Evolutionary conservation across 2,888 invertebrate species (phyloP).

Genomic region (Xanthorhoe spadicearia): DNA sequence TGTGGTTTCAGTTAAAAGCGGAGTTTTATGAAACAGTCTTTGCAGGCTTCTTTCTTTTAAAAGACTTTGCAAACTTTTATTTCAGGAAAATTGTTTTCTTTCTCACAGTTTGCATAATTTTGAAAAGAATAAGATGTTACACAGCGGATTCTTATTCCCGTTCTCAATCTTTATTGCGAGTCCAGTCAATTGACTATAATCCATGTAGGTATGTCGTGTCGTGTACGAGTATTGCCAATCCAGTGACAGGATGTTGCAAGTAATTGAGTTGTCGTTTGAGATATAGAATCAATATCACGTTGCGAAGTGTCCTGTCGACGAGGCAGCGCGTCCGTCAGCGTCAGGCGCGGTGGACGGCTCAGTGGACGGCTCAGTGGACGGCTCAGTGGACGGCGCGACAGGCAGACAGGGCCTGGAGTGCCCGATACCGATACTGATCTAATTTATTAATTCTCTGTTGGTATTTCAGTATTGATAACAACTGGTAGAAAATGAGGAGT

Average conservation of each 20-base stretch:
- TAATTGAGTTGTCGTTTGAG: background rate
- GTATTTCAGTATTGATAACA: background rate
- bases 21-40: conserved; percentile 22
- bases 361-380: background rate
- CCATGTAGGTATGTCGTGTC: too few relatives aligned
- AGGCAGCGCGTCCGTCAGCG: background rate
- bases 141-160: background rate
- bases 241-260: background rate
- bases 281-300: background rate
- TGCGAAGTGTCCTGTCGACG: background rate
- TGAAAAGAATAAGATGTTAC: background rate
- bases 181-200: background rate
- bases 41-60: conserved; percentile 4
- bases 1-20: conserved; percentile 26
- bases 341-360: background rate
- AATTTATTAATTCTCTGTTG: background rate
- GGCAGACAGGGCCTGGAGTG: background rate
- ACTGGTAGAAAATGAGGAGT: background rate
- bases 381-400: background rate
- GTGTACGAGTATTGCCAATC: background rate
- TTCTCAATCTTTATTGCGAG: background rate
- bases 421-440: background rate
- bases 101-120: background rate
- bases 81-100: conserved; percentile 5
- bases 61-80: conserved; percentile 10